Evolutionary conservation across 2,113 vertebrate species (phyloP).

Genomic region (Esox niger): DNA sequence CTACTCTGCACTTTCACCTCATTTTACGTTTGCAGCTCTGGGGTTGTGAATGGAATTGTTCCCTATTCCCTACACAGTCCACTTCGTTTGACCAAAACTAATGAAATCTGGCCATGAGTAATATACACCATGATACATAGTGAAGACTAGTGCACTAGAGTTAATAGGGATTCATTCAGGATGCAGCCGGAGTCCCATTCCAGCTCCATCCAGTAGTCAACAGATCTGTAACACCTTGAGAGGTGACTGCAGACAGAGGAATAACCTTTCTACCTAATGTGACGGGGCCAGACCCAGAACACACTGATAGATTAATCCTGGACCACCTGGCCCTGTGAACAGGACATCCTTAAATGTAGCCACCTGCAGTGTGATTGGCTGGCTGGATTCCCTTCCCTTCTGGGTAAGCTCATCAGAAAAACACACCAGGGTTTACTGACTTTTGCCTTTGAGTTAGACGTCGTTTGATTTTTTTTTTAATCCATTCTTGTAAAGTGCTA

Average conservation of each 20-base stretch:
- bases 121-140: too few relatives aligned
- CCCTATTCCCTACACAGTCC: too few relatives aligned
- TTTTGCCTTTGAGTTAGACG: constrained; percentile 24
- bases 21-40: not conserved
- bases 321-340: constrained; percentile 44
- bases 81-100: too few relatives aligned
- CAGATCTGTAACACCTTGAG: not conserved
- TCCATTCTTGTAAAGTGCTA: not conserved
- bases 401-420: not conserved
- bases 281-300: constrained; percentile 46
- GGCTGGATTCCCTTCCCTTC: constrained; percentile 8
- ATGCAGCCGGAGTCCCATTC: not conserved
- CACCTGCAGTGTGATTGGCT: constrained; percentile 35
- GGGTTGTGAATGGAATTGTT: not conserved
- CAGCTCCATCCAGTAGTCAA: not conserved
- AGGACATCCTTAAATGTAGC: constrained; percentile 37
- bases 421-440: not conserved
- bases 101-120: too few relatives aligned
- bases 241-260: constrained; percentile 26
- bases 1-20: not conserved
- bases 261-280: constrained; percentile 53
- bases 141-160: too few relatives aligned
- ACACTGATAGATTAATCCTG: constrained; percentile 56
- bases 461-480: not conserved
- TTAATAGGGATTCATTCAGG: too few relatives aligned